A percentile compares a stretch with the other conserved stretches of the same genome.
These are phyloP conservation scores for Drosophila niveifrons DNA, from an alignment of 2,888 invertebrate species.

Conservation along the genomic window DNA sequence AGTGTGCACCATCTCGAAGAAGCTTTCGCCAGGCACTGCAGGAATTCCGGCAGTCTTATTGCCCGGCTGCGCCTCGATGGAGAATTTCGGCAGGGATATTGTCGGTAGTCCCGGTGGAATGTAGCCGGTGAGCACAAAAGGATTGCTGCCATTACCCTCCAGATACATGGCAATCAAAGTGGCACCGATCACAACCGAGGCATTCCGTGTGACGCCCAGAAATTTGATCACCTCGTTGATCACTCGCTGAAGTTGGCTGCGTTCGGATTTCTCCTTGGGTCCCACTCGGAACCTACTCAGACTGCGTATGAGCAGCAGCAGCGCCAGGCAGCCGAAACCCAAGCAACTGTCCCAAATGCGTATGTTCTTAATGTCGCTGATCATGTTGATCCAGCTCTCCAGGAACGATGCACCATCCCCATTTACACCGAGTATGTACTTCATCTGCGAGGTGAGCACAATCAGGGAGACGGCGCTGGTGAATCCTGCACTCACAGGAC, in stretches of 20 bases:
- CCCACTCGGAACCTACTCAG: conserved; percentile 89
- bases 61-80: conserved; percentile 85
- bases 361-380: conserved; percentile 88
- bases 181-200: conserved; percentile 90
- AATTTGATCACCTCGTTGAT: conserved; percentile 90
- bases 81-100: conserved; percentile 89
- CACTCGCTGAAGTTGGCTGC: conserved; percentile 86
- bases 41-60: conserved; percentile 74
- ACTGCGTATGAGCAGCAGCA: conserved; percentile 91
- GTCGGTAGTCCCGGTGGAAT: conserved; percentile 91
- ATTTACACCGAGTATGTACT: conserved; percentile 91
- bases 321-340: conserved; percentile 90
- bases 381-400: conserved; percentile 91
- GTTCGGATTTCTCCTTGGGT: conserved; percentile 85
- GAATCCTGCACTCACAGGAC: conserved; percentile 95
- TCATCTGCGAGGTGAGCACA: conserved; percentile 94
- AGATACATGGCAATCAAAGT: conserved; percentile 89
- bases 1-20: conserved; percentile 91
- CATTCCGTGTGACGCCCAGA: conserved; percentile 92
- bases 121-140: conserved; percentile 89
- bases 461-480: conserved; percentile 96
- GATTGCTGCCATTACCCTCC: conserved; percentile 86
- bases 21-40: conserved; percentile 79
- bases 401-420: conserved; percentile 91
- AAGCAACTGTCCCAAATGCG: conserved; percentile 91